Base-by-base conservation (phyloP, 2,888 invertebrate genomes). In the Metopia argyrocephala region DNA sequence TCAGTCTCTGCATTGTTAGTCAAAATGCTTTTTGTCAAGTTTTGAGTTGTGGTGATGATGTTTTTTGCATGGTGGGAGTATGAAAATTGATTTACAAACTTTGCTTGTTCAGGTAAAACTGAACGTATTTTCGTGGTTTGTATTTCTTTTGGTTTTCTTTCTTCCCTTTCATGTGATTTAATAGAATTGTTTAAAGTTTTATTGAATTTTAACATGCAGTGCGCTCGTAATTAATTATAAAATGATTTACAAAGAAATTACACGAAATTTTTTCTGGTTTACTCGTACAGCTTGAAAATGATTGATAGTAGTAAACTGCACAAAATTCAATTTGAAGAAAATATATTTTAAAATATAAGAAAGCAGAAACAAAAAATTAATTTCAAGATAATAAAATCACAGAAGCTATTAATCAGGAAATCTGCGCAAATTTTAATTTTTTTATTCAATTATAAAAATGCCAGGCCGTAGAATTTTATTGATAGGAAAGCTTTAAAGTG, bases 171-270 rank as follows among this genome's bases (percentile, higher is more conserved):
- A n/a, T 56, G 23, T 56, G 56, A 69, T 76, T 64, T 56, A 69
- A 69, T 76, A 23, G 56, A 76, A 64, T 64, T 64, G 46, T 76
- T 64, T 2, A 50, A 69, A 64, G 52, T 69, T 76, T 76, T 69
- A 69, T 76, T 76, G 69, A 76, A 69, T 69, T 76, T 56, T 25
- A 69, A 64, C 62, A 76, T 76, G 76, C 69, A 64, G 62, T 46
- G 62, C 2, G 0, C 20, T n/a, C 21, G 31, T 69, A 64, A 64
- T 76, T 69, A 64, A 76, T 69, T 76, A 48, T 50, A 9, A 20
- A 48, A 65, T 57, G 31, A 25, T 74, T 48, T 74, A 48, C n/a
- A n/a, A 31, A 31, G 12, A 0, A 12, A 12, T 12, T 38, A 38
- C 15, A 15, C 38, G 2, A 38, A 38, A 74, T 65, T 61, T n/a